Base-by-base conservation (phyloP, 92 coral and sea anemone genomes). In the Actinernus sp. region DNA sequence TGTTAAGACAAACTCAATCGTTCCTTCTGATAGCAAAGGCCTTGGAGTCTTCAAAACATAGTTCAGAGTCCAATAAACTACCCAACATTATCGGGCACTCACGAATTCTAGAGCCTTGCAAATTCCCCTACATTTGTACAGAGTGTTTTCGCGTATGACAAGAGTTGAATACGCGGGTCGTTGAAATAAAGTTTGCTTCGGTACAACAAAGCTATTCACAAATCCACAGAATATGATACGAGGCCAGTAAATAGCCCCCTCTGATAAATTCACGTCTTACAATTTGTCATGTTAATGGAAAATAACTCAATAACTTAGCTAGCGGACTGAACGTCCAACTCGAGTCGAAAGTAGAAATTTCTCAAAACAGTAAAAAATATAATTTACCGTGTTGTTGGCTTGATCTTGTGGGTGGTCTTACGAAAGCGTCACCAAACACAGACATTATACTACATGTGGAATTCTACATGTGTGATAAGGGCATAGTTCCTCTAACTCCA, bases 401-500 rank as follows among this genome's bases (percentile, higher is more conserved):
- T 23, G 26, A 31, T 26, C 29, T 48, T 12, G 38, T 16, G 43
- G 53, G 58, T 50, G 74, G 74, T 52, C 46, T 26, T 31, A 19
- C 63, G n/a, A n/a, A n/a, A 31, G 27, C 33, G 50, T 55, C 41
- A 49, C 26, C 31, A 17, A 53, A 3, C 11, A 71, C 31, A 29
- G 30, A 36, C 31, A 63, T 43, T 55, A 24, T 53, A 47, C 57
- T 61, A 37, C 26, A 32, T 24, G 28, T 4, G 30, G 36, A 55
- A 46, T 17, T 25, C 33, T 57, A 82, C 84, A 95, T 79, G 67
- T 95, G 99, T 31, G 99, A 87, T 71, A 95, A 68, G 18, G 99
- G 99, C 81, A 95, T 87, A 25, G 99, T 95, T 66, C 92, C 99
- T 40, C 84, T 81, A 4, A 81, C 92, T 32, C 82, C 86, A 10